Evolutionary conservation across 2,888 invertebrate species (phyloP).

Genomic region (Oscheius sp.): DNA sequence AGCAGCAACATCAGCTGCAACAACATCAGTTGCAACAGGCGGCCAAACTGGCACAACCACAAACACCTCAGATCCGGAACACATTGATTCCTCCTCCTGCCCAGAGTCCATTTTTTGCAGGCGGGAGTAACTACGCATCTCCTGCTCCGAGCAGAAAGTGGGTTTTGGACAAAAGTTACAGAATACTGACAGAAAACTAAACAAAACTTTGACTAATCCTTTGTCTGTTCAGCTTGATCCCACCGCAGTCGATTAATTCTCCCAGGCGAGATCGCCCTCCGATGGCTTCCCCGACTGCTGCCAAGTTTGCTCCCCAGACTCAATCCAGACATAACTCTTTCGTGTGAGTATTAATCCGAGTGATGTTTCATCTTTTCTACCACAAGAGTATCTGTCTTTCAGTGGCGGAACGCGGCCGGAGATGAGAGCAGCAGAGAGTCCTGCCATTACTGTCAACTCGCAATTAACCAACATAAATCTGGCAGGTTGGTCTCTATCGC

Average conservation of each 20-base stretch:
- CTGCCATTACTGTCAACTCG: neutral
- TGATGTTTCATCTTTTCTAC: neutral
- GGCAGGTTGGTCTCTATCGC: neutral
- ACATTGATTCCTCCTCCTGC: conserved; percentile 17
- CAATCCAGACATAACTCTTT: conserved; percentile 26
- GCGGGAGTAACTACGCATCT: conserved; percentile 14
- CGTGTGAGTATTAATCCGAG: conserved; percentile 1
- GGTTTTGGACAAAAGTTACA: neutral
- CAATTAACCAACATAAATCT: neutral
- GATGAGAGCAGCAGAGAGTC: conserved; percentile 3
- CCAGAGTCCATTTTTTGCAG: conserved; percentile 5
- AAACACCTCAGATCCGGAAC: conserved; percentile 13
- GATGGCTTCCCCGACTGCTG: conserved; percentile 13
- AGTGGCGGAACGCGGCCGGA: conserved; percentile 21
- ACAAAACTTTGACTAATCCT: neutral
- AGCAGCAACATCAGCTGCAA: conserved; percentile 9
- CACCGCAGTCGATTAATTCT: conserved; percentile 9
- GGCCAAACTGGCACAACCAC: neutral
- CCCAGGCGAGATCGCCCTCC: conserved; percentile 1
- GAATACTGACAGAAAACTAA: too few species aligned
- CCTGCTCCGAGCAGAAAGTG: conserved; percentile 32
- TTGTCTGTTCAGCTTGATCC: conserved; percentile 2
- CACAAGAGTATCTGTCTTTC: neutral
- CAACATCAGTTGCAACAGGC: conserved; percentile 6
- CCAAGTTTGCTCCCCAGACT: neutral